phyloP scores from a whole-genome alignment of 2,797 vertebrate species.

The Sebastes alutus region DNA sequence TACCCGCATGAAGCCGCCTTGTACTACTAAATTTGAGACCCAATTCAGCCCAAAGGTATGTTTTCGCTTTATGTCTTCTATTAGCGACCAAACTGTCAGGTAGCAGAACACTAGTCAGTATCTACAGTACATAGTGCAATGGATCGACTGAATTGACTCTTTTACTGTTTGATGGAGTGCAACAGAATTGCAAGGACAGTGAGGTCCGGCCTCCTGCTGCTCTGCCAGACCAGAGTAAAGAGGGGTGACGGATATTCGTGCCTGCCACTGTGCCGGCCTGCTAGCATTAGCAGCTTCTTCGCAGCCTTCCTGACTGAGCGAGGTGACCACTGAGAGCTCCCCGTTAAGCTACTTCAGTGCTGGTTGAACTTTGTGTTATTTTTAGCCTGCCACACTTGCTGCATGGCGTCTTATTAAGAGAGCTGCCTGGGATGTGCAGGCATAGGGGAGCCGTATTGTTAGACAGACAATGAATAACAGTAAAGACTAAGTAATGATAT shows the following conservation, averaged over 20 bases:
- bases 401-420: constrained; percentile 7
- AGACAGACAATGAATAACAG: neutral
- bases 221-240: constrained; percentile 3
- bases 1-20: neutral
- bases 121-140: neutral
- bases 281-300: constrained; percentile 27
- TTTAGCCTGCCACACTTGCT: constrained; percentile 24
- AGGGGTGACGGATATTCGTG: neutral
- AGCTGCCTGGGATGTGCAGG: neutral
- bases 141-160: neutral
- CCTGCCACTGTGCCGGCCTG: neutral
- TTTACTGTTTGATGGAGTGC: constrained; percentile 2
- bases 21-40: neutral
- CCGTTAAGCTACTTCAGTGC: constrained; percentile 7
- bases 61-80: neutral
- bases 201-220: neutral
- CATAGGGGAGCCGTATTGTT: neutral
- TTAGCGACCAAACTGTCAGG: neutral
- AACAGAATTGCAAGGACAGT: neutral
- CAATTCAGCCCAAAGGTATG: neutral
- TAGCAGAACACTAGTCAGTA: neutral
- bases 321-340: constrained; percentile 11
- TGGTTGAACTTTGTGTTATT: constrained; percentile 27
- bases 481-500: neutral
- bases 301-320: neutral